Evolutionary conservation across 2,797 vertebrate species (phyloP).

Genomic region (Ctenopoma kingsleyae): DNA sequence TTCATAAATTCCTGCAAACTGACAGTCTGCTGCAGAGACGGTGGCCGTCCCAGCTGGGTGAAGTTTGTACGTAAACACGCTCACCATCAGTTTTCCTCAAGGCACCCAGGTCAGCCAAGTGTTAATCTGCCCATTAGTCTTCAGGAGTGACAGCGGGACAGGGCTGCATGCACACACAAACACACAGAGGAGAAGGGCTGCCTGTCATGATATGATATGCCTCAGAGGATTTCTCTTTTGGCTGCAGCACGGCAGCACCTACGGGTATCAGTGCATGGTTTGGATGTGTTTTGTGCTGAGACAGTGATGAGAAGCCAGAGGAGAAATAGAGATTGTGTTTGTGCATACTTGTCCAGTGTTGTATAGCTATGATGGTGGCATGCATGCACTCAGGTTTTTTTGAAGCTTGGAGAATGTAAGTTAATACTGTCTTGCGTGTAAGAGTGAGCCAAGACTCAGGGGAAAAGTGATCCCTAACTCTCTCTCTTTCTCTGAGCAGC

Average conservation of each 20-base stretch:
- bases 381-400: slow-evolving; percentile 33
- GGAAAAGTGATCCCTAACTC: slow-evolving; percentile 53
- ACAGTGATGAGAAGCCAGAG: slow-evolving; percentile 9
- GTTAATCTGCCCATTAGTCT: slow-evolving; percentile 79
- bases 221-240: slow-evolving; percentile 48
- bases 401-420: slow-evolving; percentile 50
- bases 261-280: slow-evolving; percentile 9
- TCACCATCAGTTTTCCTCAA: slow-evolving; percentile 57
- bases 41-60: slow-evolving; percentile 53
- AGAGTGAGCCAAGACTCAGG: slow-evolving; percentile 47
- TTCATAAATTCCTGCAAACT: slow-evolving; percentile 34
- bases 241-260: slow-evolving; percentile 38
- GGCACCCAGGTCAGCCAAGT: slow-evolving; percentile 76
- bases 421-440: slow-evolving; percentile 46
- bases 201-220: slow-evolving; percentile 53
- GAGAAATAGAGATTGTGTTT: slow-evolving; percentile 40
- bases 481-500: slow-evolving; percentile 38
- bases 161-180: slow-evolving; percentile 40
- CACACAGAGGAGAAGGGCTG: slow-evolving; percentile 36
- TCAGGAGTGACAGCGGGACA: slow-evolving; percentile 60
- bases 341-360: slow-evolving; percentile 44
- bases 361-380: slow-evolving; percentile 37
- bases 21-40: slow-evolving; percentile 40
- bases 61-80: slow-evolving; percentile 76
- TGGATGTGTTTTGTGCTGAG: slow-evolving; percentile 12